Evolutionary conservation across 2,113 vertebrate genomes (phyloP).

Genomic region (Stigmatopora nigra): DNA sequence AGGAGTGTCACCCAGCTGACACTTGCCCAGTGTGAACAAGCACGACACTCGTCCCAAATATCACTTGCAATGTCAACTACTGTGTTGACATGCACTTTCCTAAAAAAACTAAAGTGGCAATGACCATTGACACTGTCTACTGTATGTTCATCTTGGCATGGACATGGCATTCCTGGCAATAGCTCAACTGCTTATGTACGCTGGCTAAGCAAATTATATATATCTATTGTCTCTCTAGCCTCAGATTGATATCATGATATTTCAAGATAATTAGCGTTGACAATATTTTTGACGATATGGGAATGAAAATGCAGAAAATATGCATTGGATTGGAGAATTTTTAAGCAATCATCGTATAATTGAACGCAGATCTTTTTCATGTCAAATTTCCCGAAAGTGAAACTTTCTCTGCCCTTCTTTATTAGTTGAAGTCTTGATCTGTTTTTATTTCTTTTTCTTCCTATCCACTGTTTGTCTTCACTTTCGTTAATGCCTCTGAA

Average conservation of each 20-base stretch:
- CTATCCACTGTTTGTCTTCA: constrained; percentile 52
- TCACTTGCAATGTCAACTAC: neutral
- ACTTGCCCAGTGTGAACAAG: constrained; percentile 17
- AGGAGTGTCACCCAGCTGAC: constrained; percentile 22
- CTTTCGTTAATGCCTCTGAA: constrained; percentile 64
- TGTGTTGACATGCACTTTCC: neutral
- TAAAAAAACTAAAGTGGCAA: neutral
- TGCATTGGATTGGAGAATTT: no score
- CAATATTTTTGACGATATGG: no score
- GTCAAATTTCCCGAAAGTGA: constrained; percentile 17
- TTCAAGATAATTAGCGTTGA: no score
- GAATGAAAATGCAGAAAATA: no score
- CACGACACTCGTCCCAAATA: constrained; percentile 7
- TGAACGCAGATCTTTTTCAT: neutral
- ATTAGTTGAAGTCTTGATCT: constrained; percentile 53
- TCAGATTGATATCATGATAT: no score
- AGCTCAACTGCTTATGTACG: neutral
- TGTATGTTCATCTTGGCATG: constrained; percentile 16
- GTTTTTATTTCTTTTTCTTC: constrained; percentile 53
- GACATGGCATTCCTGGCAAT: neutral
- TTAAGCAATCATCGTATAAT: no score
- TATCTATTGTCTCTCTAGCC: no score
- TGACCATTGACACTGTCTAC: neutral
- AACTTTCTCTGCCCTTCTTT: constrained; percentile 47
- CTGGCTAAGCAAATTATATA: neutral